A percentile compares a stretch with the other conserved stretches of the same genome.
Evolutionary conservation across 2,797 vertebrate species (phyloP).

Genomic region (Periparus ater): DNA sequence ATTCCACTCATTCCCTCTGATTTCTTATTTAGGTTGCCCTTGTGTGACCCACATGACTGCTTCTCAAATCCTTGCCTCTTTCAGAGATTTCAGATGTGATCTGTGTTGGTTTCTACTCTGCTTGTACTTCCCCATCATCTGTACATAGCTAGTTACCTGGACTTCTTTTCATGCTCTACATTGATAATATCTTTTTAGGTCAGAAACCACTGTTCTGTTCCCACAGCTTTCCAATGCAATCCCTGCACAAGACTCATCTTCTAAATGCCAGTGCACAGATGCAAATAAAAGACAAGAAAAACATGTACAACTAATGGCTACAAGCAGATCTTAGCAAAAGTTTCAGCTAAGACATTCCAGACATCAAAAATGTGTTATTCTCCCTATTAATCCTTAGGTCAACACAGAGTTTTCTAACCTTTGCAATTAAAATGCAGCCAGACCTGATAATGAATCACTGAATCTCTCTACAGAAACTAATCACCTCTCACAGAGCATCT

Average conservation of each 20-base stretch:
- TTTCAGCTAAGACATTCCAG: not conserved
- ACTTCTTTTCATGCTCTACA: not conserved
- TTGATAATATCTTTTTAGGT: not conserved
- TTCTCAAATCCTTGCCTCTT: not conserved
- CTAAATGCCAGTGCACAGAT: not conserved
- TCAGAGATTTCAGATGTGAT: not conserved
- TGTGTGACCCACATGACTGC: not conserved
- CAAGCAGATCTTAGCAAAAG: not conserved
- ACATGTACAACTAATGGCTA: not conserved
- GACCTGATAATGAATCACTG: constrained; percentile 32
- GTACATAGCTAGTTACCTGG: not conserved
- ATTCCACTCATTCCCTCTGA: not conserved
- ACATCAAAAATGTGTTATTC: not conserved
- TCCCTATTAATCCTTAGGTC: constrained; percentile 7
- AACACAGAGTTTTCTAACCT: constrained; percentile 27
- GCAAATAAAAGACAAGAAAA: not conserved
- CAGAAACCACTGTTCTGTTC: not conserved
- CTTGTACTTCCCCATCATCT: not conserved
- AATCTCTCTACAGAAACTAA: constrained; percentile 17
- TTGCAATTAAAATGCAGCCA: constrained; percentile 44
- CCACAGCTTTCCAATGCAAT: not conserved
- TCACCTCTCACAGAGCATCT: constrained; percentile 12
- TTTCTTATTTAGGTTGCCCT: not conserved
- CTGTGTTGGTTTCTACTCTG: not conserved
- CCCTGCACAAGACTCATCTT: not conserved